Percentiles rank a stretch among this genome's conserved stretches.
Evolutionary conservation across 2,113 vertebrate genomes (phyloP).

Genomic region (Phalacrocorax brasilianus): DNA sequence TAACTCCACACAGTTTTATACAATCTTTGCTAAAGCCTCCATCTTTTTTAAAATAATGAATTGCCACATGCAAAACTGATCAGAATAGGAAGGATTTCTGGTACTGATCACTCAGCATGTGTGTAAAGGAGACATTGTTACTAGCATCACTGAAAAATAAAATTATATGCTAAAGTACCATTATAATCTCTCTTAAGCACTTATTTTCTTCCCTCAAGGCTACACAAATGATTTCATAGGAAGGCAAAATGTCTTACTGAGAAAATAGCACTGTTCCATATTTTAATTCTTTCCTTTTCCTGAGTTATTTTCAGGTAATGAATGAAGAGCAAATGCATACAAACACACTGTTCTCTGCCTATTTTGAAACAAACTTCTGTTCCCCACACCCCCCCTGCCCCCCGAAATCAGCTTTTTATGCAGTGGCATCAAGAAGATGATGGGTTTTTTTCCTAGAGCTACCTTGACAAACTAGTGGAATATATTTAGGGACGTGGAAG

Average conservation of each 20-base stretch:
- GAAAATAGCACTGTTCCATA: background rate
- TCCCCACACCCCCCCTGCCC: too few species aligned
- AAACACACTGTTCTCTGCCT: background rate
- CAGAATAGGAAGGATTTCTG: background rate
- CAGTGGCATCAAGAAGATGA: background rate
- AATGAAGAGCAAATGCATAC: background rate
- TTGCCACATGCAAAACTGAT: background rate
- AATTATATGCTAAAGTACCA: background rate
- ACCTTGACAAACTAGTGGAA: background rate
- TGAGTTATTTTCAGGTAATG: slow-evolving; percentile 8
- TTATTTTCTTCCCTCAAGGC: background rate
- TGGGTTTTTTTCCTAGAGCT: background rate
- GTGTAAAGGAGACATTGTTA: background rate
- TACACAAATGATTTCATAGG: background rate
- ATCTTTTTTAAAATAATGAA: background rate
- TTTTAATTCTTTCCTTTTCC: background rate
- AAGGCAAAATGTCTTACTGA: background rate
- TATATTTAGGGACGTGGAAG: background rate
- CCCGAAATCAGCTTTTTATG: background rate
- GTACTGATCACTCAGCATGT: background rate
- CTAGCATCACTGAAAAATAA: background rate
- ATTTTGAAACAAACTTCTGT: background rate
- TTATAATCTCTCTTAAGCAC: background rate
- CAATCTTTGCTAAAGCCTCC: background rate
- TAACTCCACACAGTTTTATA: background rate